A percentile compares a stretch with the other conserved stretches of the same genome.
phyloP scores from a whole-genome alignment of 2,113 vertebrate species.

The Leuciscus idus region DNA sequence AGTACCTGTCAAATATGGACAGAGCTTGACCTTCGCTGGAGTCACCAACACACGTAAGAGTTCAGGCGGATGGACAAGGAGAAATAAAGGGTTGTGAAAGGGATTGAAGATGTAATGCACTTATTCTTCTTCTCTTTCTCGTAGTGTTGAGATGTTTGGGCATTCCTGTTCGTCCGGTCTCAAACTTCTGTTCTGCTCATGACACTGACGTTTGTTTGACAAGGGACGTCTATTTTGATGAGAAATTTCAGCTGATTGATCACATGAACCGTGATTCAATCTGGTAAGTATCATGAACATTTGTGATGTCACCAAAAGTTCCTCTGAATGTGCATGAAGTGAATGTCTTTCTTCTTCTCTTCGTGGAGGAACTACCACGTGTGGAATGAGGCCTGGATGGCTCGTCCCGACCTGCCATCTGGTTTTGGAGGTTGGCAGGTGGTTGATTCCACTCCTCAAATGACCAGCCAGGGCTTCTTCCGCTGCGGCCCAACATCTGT shows the following conservation, averaged over 20 bases:
- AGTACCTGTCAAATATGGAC: constrained; percentile 83
- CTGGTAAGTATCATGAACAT: constrained; percentile 74
- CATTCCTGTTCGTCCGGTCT: constrained; percentile 83
- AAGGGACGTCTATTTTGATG: constrained; percentile 87
- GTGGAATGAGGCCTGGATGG: constrained; percentile 96
- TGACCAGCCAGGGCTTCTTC: constrained; percentile 87
- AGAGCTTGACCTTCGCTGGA: constrained; percentile 92
- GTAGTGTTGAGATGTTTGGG: constrained; percentile 88
- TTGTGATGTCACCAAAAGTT: background rate
- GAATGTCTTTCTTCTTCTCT: too few relatives aligned
- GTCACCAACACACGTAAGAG: constrained; percentile 80
- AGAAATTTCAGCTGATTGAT: constrained; percentile 83
- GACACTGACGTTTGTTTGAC: constrained; percentile 89
- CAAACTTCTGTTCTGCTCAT: constrained; percentile 89
- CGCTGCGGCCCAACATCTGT: constrained; percentile 88
- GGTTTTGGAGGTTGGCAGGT: constrained; percentile 88
- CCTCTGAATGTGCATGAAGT: background rate
- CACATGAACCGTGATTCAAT: constrained; percentile 84
- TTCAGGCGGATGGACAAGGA: background rate
- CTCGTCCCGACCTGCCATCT: constrained; percentile 80
- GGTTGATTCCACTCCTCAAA: constrained; percentile 82
- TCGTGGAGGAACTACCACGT: constrained; percentile 89
- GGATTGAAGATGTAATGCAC: background rate
- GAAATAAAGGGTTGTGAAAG: background rate
- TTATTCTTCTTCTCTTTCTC: background rate